Evolutionary conservation across 1,140 invertebrate species (phyloP), one percentile per base, ranked within the genome.

Genomic region (Brachionus sp.): DNA sequence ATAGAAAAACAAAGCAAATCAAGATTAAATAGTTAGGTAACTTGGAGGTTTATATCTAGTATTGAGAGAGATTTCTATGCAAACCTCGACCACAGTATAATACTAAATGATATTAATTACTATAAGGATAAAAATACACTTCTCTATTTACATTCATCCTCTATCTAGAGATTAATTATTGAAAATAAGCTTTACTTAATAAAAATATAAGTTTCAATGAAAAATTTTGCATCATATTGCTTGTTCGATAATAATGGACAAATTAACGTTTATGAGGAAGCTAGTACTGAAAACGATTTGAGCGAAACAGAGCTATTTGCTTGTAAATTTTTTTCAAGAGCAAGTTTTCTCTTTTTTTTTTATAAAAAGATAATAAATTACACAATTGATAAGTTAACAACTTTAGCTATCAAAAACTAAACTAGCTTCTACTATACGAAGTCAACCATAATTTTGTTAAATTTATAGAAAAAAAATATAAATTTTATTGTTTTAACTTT

Each of bases 11-110:
- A 70, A 70, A 37, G 37, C 35, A 35, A 70, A 46, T 75, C n/a
- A 75, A 75, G 70, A 75, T 75, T 75, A 75, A 75, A 75, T 75
- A 50, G 70, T 75, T 75, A 75, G 42, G 42, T 75, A 75, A 75
- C 70, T 75, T 4, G 19, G 19, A 70, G 35, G 16, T 57, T 57
- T 57, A 57, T 57, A 57, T 57, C 50, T 23, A 19, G 50, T 57
- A 57, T 57, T 57, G 50, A 57, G 50, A 57, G n/a, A 57, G 50
- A 16, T 57, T 57, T 57, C 50, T 37, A 42, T 19, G 66, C 33
- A 70, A 70, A 37, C 66, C 29, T 37, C 66, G 66, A 70, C 29
- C 44, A 75, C 70, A 75, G 70, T 75, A 46, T 75, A 23, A 25
- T 46, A 75, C 25, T 75, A 75, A 44, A 75, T 73, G 68, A 73